Base-by-base conservation (phyloP, 2,888 invertebrate species). In the Drosophila demipolita region DNA sequence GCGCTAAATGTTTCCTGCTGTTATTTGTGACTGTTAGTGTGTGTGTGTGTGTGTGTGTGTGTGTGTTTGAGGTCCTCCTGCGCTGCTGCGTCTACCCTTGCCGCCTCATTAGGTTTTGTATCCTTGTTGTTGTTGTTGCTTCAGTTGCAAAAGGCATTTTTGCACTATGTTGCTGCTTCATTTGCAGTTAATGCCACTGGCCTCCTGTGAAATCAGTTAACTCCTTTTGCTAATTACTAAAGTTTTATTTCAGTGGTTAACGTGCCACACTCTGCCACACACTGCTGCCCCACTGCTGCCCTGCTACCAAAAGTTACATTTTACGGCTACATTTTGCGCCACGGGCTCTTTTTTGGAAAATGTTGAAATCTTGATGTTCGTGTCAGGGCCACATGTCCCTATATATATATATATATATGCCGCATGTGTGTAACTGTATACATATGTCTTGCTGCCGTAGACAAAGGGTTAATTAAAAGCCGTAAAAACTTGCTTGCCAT, bases 171-270 rank as follows among this genome's bases (percentile, higher is more conserved):
- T 61, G 49, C 61, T 71, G 84, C 80, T 77, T 75, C 85, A 81
- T 77, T 82, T 89, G 84, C 78, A 81, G 77, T 83, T 74, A 73
- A 70, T 66, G 67, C 64, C 57, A 36, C 63, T 75, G 67, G 80
- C 78, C 79, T 82, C 78, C 75, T 77, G 78, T 68, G 72, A 88
- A 92, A 91, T 91, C 91, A 89, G 91, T 91, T 91, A 91, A 86
- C 90, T 87, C 87, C 83, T 85, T 83, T 85, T 81, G 90, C 91
- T 91, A 91, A 91, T 91, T 91, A 91, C 92, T 70, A 91, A 91
- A 91, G 91, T 91, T 91, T 90, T 82, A 83, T 84, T 82, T 89
- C 77, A 78, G 72, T 67, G 80, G 62, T 71, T 69, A 57, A 53
- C 61, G 35, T 50, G 7, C 53, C 55, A 38, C 55, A 29, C 26